phyloP scores from a whole-genome alignment of 2,113 vertebrate species.

The Neogobius melanostomus region DNA sequence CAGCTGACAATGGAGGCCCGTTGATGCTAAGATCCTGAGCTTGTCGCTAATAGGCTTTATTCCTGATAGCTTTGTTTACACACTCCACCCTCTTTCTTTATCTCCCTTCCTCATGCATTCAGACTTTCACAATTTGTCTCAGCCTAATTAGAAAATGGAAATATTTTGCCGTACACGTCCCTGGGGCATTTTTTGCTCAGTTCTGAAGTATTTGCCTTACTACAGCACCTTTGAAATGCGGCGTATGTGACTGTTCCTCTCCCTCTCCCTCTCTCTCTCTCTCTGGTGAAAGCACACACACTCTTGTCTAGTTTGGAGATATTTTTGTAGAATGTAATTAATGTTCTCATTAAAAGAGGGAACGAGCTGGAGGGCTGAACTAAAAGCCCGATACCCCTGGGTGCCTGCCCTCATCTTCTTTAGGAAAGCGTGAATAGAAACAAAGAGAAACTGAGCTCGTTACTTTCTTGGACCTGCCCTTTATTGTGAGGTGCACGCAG shows the following conservation, averaged over 20 bases:
- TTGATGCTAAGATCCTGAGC: constrained; percentile 59
- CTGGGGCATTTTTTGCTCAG: constrained; percentile 48
- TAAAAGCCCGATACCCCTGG: constrained; percentile 45
- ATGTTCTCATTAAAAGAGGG: constrained; percentile 67
- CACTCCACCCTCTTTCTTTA: constrained; percentile 48
- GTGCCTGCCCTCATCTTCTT: constrained; percentile 34
- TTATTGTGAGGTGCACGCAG: constrained; percentile 34
- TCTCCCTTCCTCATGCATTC: constrained; percentile 33
- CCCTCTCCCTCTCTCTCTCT: constrained; percentile 13
- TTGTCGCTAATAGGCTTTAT: constrained; percentile 55
- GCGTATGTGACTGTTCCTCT: constrained; percentile 44
- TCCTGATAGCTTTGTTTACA: constrained; percentile 63
- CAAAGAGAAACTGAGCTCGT: constrained; percentile 22
- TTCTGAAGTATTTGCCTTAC: constrained; percentile 54
- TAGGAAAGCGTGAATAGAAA: constrained; percentile 39
- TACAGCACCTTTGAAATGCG: constrained; percentile 52
- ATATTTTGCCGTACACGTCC: constrained; percentile 56
- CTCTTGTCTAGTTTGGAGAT: constrained; percentile 37
- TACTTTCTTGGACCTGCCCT: constrained; percentile 31
- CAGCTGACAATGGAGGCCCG: constrained; percentile 58
- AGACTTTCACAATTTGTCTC: constrained; percentile 58
- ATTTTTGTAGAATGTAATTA: constrained; percentile 64
- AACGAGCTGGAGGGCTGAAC: constrained; percentile 57
- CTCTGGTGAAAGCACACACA: constrained; percentile 31
- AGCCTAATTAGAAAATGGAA: constrained; percentile 59